A percentile compares a stretch with the other conserved stretches of the same genome.
Evolutionary conservation across 1,140 invertebrate genomes (phyloP).

Genomic region (Conus ventricosus): DNA sequence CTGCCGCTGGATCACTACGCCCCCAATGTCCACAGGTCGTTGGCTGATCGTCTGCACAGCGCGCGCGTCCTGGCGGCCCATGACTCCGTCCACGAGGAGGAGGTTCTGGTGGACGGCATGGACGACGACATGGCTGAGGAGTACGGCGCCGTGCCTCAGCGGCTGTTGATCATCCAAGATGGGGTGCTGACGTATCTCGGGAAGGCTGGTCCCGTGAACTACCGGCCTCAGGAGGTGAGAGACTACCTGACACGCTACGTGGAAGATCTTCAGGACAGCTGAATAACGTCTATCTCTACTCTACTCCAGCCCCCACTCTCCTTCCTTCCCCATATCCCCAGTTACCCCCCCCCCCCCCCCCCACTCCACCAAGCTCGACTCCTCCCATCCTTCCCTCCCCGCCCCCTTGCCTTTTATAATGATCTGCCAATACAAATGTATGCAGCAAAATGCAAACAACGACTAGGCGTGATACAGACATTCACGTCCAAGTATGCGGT

Average conservation of each 20-base stretch:
- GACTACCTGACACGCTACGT: conserved; percentile 26
- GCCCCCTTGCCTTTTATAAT: no score
- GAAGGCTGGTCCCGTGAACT: conserved; percentile 35
- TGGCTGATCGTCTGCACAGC: conserved; percentile 43
- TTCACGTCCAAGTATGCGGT: no score
- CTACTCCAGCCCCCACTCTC: no score
- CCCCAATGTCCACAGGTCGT: conserved; percentile 39
- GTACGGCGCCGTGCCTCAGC: conserved; percentile 46
- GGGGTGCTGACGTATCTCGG: conserved; percentile 40
- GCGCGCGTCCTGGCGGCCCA: conserved; percentile 37
- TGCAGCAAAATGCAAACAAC: no score
- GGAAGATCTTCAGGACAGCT: neutral
- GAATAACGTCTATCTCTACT: no score
- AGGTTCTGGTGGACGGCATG: conserved; percentile 51
- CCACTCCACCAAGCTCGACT: no score
- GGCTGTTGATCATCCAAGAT: conserved; percentile 49
- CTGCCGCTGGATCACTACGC: neutral
- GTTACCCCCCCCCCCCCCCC: no score
- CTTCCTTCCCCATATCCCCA: no score
- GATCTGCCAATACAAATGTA: no score
- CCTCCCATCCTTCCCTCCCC: no score
- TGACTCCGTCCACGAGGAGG: neutral
- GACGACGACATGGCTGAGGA: conserved; percentile 34
- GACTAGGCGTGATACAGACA: no score
- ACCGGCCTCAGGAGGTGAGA: conserved; percentile 36